A percentile compares a stretch with the other conserved stretches of the same genome.
Evolutionary conservation across 2,888 invertebrate species (phyloP).

Genomic region (Anoncus sp.): DNA sequence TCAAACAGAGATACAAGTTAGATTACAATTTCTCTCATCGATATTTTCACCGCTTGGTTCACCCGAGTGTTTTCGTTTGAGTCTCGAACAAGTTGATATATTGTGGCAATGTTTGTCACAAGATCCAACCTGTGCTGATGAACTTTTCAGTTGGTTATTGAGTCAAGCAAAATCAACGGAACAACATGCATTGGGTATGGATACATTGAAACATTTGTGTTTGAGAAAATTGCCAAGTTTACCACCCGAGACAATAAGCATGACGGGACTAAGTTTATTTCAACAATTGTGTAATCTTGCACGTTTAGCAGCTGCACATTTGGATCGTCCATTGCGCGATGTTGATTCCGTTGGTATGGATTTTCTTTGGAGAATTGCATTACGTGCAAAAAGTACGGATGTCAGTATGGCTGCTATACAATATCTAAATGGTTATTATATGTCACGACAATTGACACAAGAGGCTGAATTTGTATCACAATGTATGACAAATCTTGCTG

Average conservation of each 20-base stretch:
- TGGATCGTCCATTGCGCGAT: conserved; percentile 80
- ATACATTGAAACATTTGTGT: conserved; percentile 94
- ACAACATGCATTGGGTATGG: conserved; percentile 95
- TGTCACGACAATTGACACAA: conserved; percentile 95
- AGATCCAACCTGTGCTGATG: conserved; percentile 94
- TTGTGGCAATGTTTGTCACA: conserved; percentile 96
- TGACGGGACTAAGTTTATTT: conserved; percentile 95
- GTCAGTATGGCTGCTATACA: conserved; percentile 98
- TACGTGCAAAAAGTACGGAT: conserved; percentile 95
- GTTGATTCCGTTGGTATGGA: conserved; percentile 93
- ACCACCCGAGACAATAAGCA: conserved; percentile 94
- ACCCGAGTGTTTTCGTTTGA: conserved; percentile 93
- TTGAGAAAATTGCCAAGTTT: conserved; percentile 95
- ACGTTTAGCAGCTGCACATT: conserved; percentile 90
- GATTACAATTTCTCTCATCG: conserved; percentile 95
- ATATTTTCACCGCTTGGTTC: conserved; percentile 96
- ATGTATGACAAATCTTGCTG: conserved; percentile 96
- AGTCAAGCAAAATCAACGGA: conserved; percentile 96
- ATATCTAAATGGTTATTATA: conserved; percentile 96
- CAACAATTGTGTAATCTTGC: conserved; percentile 96
- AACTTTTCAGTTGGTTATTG: conserved; percentile 96
- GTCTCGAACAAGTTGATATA: conserved; percentile 95
- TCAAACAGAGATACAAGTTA: conserved; percentile 95
- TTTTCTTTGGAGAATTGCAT: conserved; percentile 97
- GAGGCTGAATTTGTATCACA: conserved; percentile 97